phyloP scores from a whole-genome alignment of 2,888 invertebrate species.

The Tipula helvola region DNA sequence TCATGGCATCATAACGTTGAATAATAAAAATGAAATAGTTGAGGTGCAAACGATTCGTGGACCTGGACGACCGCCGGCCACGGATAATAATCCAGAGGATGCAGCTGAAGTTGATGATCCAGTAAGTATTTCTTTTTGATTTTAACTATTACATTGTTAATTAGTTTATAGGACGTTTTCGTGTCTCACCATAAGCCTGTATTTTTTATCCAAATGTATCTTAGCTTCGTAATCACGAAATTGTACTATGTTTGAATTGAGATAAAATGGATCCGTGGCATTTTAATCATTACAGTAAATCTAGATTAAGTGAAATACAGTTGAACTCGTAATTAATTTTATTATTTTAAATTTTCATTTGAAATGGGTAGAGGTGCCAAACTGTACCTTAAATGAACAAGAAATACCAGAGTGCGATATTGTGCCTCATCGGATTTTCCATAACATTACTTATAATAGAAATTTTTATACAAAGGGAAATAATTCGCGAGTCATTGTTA shows the following conservation, averaged over 20 bases:
- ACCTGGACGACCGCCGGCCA: slow-evolving; percentile 46
- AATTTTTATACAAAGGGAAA: background rate
- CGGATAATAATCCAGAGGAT: slow-evolving; percentile 46
- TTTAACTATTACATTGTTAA: background rate
- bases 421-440: background rate
- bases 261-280: background rate
- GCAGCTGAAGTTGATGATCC: slow-evolving; percentile 50
- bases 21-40: slow-evolving; percentile 56
- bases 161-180: background rate
- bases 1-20: slow-evolving; percentile 60
- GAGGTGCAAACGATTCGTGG: slow-evolving; percentile 47
- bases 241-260: background rate
- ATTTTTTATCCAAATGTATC: background rate
- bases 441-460: background rate
- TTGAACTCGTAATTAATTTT: background rate
- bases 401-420: background rate
- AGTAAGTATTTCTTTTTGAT: slow-evolving; percentile 22
- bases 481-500: background rate
- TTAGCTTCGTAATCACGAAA: background rate
- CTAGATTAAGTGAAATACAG: background rate
- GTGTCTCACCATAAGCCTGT: background rate
- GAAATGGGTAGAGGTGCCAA: background rate
- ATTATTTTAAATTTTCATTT: background rate
- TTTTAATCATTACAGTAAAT: background rate
- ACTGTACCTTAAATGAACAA: background rate